Base-by-base conservation (phyloP, 1,140 invertebrate genomes). In the Leptonema lineaticorne region DNA sequence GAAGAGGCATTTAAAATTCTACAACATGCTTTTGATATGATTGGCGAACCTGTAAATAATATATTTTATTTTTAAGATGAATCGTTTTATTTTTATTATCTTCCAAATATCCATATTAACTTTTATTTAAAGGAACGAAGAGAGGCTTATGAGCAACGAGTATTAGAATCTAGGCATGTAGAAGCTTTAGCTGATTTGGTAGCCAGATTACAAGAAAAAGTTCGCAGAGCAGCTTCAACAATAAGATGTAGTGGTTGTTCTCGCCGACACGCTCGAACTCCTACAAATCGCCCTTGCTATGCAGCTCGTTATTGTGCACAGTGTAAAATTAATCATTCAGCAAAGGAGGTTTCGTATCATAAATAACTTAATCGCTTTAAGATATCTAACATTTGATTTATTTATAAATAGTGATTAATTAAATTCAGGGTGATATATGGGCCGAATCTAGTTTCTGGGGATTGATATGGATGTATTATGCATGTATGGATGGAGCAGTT, bases 1-100 rank as follows among this genome's bases (percentile, higher is more conserved):
- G 95, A 97, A 78, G 95, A 97, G 82, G 94, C 94, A 26, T 97
- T 97, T 78, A 97, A 97, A 82, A 96, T 96, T 76, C 82, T 97
- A 70, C 93, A 94, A 69, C 91, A 95, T 77, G 94, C 95, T 24
- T 97, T 97, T 82, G 93, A 96, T 78, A 87, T 95, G 74, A 95
- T 97, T 74, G 94, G 94, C 14, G 93, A 95, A 83, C 91, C 94
- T 73, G 93, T 93, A 78, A 84, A 78, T 72, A 45, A 58, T 68
- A 59, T 28, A 46, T 56, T 14, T 68, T 11, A 8, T 5, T 48
- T 11, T 48, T 18, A 48, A 48, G 20, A 18, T 48, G 46, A 8
- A 48, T 8, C 6, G 16, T 8, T 48, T 18, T 48, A 18, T 8
- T 48, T 18, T 6, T 20, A 48, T 8, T 18, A 11, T 8, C 6